Evolutionary conservation across 2,888 invertebrate species (phyloP).

Genomic region (Drosophila anomalata): DNA sequence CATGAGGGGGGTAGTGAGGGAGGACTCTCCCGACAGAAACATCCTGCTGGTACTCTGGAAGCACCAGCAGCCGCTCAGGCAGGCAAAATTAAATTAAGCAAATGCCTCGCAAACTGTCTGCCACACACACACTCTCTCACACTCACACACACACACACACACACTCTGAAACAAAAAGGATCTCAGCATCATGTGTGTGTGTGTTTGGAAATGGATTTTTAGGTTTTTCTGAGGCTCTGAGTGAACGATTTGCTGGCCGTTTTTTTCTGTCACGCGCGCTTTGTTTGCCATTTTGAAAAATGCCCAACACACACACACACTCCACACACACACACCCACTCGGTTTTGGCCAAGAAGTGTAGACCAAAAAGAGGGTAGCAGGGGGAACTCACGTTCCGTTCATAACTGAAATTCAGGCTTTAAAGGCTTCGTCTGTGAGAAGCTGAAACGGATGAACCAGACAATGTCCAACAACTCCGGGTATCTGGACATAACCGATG

Average conservation of each 20-base stretch:
- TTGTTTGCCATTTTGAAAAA: constrained; percentile 52
- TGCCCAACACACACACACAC: constrained; percentile 42
- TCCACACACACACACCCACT: background rate
- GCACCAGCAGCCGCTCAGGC: constrained; percentile 39
- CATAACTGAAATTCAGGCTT: constrained; percentile 46
- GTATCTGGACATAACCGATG: constrained; percentile 11
- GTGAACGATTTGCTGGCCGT: constrained; percentile 47
- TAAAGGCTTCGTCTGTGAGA: background rate
- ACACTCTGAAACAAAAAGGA: constrained; percentile 26
- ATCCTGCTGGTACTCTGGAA: constrained; percentile 1
- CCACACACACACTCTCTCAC: constrained; percentile 20
- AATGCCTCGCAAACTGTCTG: constrained; percentile 41
- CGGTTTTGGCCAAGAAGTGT: constrained; percentile 5
- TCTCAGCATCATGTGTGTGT: background rate
- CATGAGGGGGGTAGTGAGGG: background rate
- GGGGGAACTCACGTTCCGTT: constrained; percentile 23
- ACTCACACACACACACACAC: constrained; percentile 4
- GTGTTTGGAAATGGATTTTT: constrained; percentile 39
- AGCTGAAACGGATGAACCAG: constrained; percentile 4
- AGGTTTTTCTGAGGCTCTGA: constrained; percentile 39
- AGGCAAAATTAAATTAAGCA: constrained; percentile 48
- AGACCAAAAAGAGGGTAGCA: background rate
- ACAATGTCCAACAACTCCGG: constrained; percentile 11
- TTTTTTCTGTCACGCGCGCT: constrained; percentile 50
- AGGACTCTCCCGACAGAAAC: background rate